phyloP scores from a whole-genome alignment of 2,888 invertebrate species.

The Watsonalla cultraria region DNA sequence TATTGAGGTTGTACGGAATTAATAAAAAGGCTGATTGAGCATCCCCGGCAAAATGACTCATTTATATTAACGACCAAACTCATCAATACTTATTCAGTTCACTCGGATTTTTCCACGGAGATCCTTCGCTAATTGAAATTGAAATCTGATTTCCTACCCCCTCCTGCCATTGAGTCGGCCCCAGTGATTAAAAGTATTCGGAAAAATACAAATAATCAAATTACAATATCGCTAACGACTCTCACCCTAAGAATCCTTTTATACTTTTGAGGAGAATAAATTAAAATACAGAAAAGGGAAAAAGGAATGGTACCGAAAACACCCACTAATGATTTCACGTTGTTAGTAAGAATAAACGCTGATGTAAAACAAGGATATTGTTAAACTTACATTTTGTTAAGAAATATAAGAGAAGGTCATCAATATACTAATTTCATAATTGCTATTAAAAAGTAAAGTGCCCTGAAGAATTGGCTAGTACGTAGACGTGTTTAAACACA shows the following conservation, averaged over 20 bases:
- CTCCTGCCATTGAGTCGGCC: slow-evolving; percentile 46
- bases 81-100: slow-evolving; percentile 73
- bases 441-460: neutral
- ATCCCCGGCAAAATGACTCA: slow-evolving; percentile 56
- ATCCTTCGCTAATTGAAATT: slow-evolving; percentile 76
- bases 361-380: slow-evolving; percentile 16
- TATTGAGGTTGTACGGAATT: slow-evolving; percentile 29
- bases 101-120: slow-evolving; percentile 64
- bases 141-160: slow-evolving; percentile 75
- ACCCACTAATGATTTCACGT: slow-evolving; percentile 61
- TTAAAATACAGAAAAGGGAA: slow-evolving; percentile 62
- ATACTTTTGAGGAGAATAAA: slow-evolving; percentile 75
- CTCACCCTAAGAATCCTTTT: slow-evolving; percentile 74
- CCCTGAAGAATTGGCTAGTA: too few relatives aligned
- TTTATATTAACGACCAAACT: slow-evolving; percentile 70
- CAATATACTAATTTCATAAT: neutral
- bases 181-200: slow-evolving; percentile 77
- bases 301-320: slow-evolving; percentile 54
- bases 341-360: slow-evolving; percentile 31
- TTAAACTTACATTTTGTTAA: neutral
- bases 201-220: slow-evolving; percentile 79
- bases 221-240: slow-evolving; percentile 79
- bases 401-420: neutral
- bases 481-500: neutral
- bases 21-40: slow-evolving; percentile 53